Evolutionary conservation across 2,888 invertebrate genomes (phyloP), one percentile per base, ranked within the genome.

Genomic region (Pelosia muscerda): DNA sequence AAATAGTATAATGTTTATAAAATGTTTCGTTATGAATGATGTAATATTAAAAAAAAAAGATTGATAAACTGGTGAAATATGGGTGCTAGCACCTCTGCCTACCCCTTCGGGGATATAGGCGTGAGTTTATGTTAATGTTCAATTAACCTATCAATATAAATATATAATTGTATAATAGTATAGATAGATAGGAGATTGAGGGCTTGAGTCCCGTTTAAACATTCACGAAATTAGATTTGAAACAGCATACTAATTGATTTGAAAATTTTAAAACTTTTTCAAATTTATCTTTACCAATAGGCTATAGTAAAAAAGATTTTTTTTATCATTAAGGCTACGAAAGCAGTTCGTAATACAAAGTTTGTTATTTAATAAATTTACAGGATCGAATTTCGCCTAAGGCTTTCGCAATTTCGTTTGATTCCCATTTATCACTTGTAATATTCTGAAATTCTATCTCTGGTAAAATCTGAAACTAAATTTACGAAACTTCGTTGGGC

Each of bases 331-430:
- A 42, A 19, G 19, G 6, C 49, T n/a, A 49, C 8, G 8, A 49
- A 49, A 49, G 49, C 49, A n/a, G 49, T n/a, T n/a, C 49, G n/a
- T 49, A 19, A 26, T 56, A 56, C 25, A 25, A 56, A 56, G 19
- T 56, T 15, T 56, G 26, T 56, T 56, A 26, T 49, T 49, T 49
- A 26, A 25, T 56, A 26, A 56, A 56, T 56, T 56, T 28, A 56
- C 26, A 3, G 19, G 8, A 53, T 31, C 2, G 13, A 28, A 53
- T 62, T 53, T 53, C 2, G 13, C 22, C 13, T 13, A 10, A 62
- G 22, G n/a, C 13, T 26, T n/a, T 26, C 26, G 28, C 28, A 23
- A 53, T 53, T 62, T 15, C 28, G 6, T 62, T 62, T 53, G 2
- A 62, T 53, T 31, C 31, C 53, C 22, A 62, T 62, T 53, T 53